Conservation (phyloP, 1,140 invertebrate species). For the Drosophila hydei region DNA sequence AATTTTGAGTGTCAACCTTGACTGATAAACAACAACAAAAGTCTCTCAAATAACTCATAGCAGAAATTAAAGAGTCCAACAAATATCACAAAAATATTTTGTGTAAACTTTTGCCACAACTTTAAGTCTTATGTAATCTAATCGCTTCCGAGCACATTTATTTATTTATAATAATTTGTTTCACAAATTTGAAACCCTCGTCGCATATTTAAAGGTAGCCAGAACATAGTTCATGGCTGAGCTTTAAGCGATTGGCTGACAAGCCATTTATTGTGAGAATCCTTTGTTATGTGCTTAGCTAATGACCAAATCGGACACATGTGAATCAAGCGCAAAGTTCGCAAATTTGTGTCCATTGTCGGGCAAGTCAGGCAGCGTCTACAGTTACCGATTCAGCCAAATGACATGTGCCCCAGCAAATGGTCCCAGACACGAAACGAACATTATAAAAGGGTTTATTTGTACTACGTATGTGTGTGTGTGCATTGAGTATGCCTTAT, state of each 20-base stretch:
- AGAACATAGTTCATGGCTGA: background rate
- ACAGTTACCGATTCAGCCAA: slow-evolving; percentile 1
- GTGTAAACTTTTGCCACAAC: no score
- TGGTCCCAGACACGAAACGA: slow-evolving; percentile 14
- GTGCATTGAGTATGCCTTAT: slow-evolving; percentile 10
- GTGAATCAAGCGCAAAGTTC: slow-evolving; percentile 45
- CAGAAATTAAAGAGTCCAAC: no score
- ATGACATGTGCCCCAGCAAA: slow-evolving; percentile 40
- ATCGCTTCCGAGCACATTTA: no score
- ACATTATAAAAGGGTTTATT: slow-evolving; percentile 38
- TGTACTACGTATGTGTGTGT: slow-evolving; percentile 3
- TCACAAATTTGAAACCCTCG: no score
- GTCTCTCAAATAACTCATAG: no score
- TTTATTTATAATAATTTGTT: no score
- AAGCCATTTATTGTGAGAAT: slow-evolving; percentile 17
- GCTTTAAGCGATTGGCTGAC: slow-evolving; percentile 10
- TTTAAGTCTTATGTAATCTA: no score
- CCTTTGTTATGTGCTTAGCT: slow-evolving; percentile 30
- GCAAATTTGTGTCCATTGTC: slow-evolving; percentile 57
- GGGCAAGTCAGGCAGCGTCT: slow-evolving; percentile 8
- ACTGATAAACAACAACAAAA: no score
- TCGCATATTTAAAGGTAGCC: background rate
- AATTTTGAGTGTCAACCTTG: no score
- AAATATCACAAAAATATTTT: no score
- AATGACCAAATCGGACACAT: slow-evolving; percentile 58